phyloP scores from a whole-genome alignment of 2,797 vertebrate species.

The Limnodromus scolopaceus region DNA sequence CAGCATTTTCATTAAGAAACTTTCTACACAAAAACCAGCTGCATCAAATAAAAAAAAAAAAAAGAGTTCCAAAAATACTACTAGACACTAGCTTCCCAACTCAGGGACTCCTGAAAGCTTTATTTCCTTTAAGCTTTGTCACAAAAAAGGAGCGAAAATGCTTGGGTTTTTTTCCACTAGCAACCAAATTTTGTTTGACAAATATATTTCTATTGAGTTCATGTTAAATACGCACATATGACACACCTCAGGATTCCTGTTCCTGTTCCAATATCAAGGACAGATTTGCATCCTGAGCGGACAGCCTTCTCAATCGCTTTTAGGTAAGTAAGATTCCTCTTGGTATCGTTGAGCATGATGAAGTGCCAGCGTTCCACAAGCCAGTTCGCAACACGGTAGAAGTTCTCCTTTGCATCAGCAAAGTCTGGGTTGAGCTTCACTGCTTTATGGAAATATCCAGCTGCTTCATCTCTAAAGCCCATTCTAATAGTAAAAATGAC shows the following conservation, averaged over 20 bases:
- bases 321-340: slow-evolving; percentile 89
- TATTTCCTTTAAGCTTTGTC: neutral
- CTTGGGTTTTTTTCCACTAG: neutral
- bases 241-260: slow-evolving; percentile 94
- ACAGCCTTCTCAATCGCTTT: slow-evolving; percentile 92
- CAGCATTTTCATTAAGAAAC: neutral
- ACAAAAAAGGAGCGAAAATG: neutral
- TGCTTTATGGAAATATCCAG: slow-evolving; percentile 95
- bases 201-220: neutral
- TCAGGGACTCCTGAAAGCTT: neutral
- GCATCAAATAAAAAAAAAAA: neutral
- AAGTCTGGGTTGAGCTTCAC: slow-evolving; percentile 93
- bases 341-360: slow-evolving; percentile 94
- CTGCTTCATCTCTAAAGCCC: slow-evolving; percentile 97
- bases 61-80: neutral
- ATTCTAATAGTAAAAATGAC: slow-evolving; percentile 79
- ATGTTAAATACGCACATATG: neutral
- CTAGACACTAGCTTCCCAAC: neutral
- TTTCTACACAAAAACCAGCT: neutral
- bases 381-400: slow-evolving; percentile 97
- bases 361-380: slow-evolving; percentile 99
- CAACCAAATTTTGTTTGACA: neutral
- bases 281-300: slow-evolving; percentile 84
- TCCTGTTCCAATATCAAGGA: slow-evolving; percentile 96
- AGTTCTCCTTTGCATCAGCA: slow-evolving; percentile 94